phyloP scores from a whole-genome alignment of 1,140 invertebrate genomes.

The Lasioglossum baleicum region DNA sequence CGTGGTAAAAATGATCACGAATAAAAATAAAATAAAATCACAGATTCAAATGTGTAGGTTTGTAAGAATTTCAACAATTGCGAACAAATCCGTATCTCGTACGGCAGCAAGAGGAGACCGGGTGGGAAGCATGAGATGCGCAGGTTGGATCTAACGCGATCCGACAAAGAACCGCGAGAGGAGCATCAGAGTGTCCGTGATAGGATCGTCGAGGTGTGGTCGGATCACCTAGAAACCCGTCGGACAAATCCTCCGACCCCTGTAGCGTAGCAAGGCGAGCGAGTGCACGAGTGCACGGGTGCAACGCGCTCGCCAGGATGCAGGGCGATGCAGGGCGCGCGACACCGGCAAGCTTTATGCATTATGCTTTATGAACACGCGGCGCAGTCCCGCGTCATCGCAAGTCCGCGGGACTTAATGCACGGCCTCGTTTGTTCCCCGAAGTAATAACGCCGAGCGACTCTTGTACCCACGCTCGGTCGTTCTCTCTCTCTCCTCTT shows the following conservation, averaged over 20 bases:
- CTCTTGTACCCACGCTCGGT: not conserved
- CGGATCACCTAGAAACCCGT: not conserved
- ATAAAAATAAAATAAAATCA: too few species aligned
- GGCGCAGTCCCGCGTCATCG: constrained; percentile 56
- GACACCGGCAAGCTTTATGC: constrained; percentile 58
- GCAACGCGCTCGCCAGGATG: not conserved
- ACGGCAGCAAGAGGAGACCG: not conserved
- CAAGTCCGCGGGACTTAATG: constrained; percentile 63
- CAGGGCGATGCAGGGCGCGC: not conserved
- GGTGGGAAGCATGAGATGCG: not conserved
- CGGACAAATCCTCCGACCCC: not conserved
- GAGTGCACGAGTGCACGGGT: too few species aligned
- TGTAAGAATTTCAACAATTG: not conserved
- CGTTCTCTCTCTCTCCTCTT: too few species aligned
- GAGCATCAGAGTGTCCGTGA: not conserved
- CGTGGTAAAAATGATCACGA: too few species aligned
- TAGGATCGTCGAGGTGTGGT: not conserved
- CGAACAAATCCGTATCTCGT: not conserved
- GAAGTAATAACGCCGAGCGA: constrained; percentile 63
- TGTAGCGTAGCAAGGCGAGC: too few species aligned
- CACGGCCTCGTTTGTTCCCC: constrained; percentile 70
- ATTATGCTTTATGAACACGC: constrained; percentile 66
- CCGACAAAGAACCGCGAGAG: not conserved
- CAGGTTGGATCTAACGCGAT: not conserved
- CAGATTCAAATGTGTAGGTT: too few species aligned